Evolutionary conservation across 2,888 invertebrate genomes (phyloP).

Genomic region (Pyrrhosoma nymphula): DNA sequence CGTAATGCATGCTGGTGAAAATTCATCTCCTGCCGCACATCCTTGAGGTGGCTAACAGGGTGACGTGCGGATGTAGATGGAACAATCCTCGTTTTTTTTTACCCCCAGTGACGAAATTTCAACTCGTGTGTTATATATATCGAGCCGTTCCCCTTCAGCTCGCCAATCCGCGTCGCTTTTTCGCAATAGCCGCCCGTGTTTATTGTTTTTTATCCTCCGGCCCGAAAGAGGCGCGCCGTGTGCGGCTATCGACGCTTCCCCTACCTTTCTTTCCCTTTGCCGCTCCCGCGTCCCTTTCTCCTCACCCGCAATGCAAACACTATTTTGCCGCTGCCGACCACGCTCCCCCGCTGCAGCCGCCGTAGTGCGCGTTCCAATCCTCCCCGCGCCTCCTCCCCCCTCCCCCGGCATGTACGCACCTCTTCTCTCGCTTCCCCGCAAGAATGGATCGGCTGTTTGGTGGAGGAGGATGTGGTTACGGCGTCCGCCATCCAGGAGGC

Average conservation of each 20-base stretch:
- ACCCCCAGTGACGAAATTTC: too few relatives aligned
- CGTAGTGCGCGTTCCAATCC: neutral
- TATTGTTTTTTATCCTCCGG: neutral
- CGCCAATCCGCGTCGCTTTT: neutral
- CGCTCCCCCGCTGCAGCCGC: neutral
- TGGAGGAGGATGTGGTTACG: constrained; percentile 58
- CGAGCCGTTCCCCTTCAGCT: too few relatives aligned
- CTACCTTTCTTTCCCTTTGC: neutral
- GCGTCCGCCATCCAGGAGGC: constrained; percentile 62
- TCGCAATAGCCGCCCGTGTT: neutral
- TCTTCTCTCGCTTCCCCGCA: constrained; percentile 52
- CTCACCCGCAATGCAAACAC: constrained; percentile 69
- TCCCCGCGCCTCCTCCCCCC: neutral
- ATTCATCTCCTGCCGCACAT: too few relatives aligned
- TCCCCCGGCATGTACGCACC: constrained; percentile 26
- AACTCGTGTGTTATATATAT: too few relatives aligned
- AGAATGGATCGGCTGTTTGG: neutral
- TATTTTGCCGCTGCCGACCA: neutral
- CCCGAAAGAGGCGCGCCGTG: neutral
- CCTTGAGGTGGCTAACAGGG: too few relatives aligned
- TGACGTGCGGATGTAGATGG: too few relatives aligned
- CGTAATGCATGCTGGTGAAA: too few relatives aligned
- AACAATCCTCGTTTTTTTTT: too few relatives aligned
- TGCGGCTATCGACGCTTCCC: neutral
- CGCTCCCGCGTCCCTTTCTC: constrained; percentile 11